phyloP scores from a whole-genome alignment of 1,140 invertebrate genomes.

The Prorops nasuta region DNA sequence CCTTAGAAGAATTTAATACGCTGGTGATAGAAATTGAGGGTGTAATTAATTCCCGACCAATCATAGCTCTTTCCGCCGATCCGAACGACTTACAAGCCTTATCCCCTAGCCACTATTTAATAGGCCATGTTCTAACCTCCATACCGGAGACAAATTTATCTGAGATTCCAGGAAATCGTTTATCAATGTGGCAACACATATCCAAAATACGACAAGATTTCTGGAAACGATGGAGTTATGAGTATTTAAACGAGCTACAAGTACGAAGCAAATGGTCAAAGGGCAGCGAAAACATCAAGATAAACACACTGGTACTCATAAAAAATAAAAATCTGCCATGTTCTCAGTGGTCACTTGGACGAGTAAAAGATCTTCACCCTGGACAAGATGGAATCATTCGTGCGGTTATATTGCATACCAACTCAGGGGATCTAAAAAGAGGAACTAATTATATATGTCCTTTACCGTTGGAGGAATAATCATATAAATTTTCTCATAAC shows the following conservation, averaged over 20 bases:
- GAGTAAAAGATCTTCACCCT: neutral
- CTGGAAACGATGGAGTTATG: neutral
- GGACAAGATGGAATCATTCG: neutral
- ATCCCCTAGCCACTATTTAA: too few species aligned
- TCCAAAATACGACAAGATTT: neutral
- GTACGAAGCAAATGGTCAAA: neutral
- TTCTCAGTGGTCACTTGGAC: neutral
- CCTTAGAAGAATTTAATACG: too few species aligned
- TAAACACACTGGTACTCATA: neutral
- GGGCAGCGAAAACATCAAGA: neutral
- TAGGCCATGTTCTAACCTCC: too few species aligned
- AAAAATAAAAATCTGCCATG: neutral
- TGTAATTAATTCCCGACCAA: too few species aligned
- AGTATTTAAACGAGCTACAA: neutral
- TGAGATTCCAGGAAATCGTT: neutral
- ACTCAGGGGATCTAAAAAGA: neutral
- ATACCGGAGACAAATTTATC: neutral
- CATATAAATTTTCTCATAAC: too few species aligned
- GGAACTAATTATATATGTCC: neutral
- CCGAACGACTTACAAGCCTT: too few species aligned
- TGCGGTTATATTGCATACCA: neutral
- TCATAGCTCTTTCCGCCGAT: too few species aligned
- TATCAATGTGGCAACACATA: neutral
- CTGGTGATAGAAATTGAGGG: too few species aligned
- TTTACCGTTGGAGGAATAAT: too few species aligned